These are phyloP conservation scores for Eupithecia abbreviata DNA, from an alignment of 2,888 invertebrate species.

Conservation along the genomic window DNA sequence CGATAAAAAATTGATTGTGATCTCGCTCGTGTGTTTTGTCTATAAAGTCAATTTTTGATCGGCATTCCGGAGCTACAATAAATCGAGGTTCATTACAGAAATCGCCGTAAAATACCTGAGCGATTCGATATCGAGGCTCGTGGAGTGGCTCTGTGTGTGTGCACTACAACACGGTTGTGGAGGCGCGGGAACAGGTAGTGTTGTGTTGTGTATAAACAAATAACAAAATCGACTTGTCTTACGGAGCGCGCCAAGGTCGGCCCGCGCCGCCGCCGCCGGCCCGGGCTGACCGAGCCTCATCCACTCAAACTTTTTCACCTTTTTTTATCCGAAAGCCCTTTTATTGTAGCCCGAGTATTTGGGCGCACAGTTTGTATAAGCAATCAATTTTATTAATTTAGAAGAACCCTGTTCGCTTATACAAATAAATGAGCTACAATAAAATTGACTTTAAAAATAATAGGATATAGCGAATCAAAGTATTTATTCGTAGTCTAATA, in stretches of 20 bases:
- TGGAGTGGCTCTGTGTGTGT: conserved; percentile 45
- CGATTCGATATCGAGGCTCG: conserved; percentile 67
- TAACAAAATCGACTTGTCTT: conserved; percentile 83
- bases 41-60: conserved; percentile 70
- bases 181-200: conserved; percentile 74
- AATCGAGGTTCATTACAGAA: conserved; percentile 80
- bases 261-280: conserved; percentile 45
- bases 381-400: conserved; percentile 84
- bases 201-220: conserved; percentile 83
- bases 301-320: conserved; percentile 67
- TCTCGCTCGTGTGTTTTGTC: conserved; percentile 69
- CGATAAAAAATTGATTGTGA: conserved; percentile 66
- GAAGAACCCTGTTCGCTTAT: conserved; percentile 75
- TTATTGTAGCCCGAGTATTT: conserved; percentile 82
- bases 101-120: conserved; percentile 79
- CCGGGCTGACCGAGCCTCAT: conserved; percentile 52
- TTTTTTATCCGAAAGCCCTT: conserved; percentile 75
- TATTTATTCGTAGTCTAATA: conserved; percentile 33
- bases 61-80: conserved; percentile 72
- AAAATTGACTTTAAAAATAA: conserved; percentile 5
- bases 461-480: conserved; percentile 18
- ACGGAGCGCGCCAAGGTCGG: conserved; percentile 78
- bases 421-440: conserved; percentile 72
- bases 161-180: conserved; percentile 38
- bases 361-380: conserved; percentile 83